Conservation (phyloP, 2,797 vertebrate genomes). For the Smutsia gigantea region DNA sequence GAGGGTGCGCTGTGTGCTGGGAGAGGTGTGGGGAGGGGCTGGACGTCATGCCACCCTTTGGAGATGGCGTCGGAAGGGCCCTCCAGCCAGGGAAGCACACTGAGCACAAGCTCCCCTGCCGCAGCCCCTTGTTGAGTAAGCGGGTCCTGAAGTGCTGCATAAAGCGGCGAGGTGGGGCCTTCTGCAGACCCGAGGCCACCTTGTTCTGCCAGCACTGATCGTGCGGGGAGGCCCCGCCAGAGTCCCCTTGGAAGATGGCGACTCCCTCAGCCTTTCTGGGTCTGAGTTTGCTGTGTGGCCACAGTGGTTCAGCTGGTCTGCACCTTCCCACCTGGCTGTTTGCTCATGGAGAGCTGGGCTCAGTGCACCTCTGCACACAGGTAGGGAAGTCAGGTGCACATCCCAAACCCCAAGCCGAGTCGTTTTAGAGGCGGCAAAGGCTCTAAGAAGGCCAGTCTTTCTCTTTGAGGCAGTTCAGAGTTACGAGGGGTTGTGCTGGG, state of each 20-base stretch:
- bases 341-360: neutral
- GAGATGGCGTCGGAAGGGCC: constrained; percentile 64
- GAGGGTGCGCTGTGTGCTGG: neutral
- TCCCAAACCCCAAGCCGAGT: neutral
- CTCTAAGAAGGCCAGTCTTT: neutral
- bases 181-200: constrained; percentile 80
- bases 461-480: neutral
- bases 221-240: constrained; percentile 72
- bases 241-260: constrained; percentile 43
- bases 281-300: constrained; percentile 3
- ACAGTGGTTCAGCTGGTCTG: neutral
- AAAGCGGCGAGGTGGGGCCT: constrained; percentile 78
- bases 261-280: constrained; percentile 77
- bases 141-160: constrained; percentile 80
- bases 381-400: neutral
- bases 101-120: constrained; percentile 79
- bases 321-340: neutral
- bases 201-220: constrained; percentile 76
- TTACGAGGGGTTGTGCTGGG: accelerated
- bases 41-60: neutral
- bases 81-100: constrained; percentile 43
- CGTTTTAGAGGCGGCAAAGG: neutral
- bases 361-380: neutral
- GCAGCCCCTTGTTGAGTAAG: constrained; percentile 81
- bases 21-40: neutral